Conservation (phyloP, 2,888 invertebrate genomes). For the Hemithea aestivaria region DNA sequence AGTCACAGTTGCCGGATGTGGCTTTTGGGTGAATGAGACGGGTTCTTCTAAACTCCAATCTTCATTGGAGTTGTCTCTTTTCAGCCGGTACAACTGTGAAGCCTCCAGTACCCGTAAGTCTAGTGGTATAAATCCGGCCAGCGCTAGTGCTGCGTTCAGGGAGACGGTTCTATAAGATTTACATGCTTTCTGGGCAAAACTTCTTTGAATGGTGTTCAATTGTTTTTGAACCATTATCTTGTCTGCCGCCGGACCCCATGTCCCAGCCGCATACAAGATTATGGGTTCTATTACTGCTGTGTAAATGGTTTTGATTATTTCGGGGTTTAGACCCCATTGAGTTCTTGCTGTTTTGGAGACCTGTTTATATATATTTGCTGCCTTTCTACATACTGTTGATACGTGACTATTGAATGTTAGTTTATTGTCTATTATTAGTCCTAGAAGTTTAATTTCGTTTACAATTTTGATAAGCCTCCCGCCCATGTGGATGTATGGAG, state of each 20-base stretch:
- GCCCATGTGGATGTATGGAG: neutral
- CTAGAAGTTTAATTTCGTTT: neutral
- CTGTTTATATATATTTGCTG: neutral
- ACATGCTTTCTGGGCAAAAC: neutral
- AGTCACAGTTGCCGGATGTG: too few species aligned
- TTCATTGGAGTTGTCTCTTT: too few species aligned
- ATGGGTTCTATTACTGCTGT: conserved; percentile 7
- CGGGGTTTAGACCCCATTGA: conserved; percentile 9
- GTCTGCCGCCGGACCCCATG: conserved; percentile 3
- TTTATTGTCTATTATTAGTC: neutral
- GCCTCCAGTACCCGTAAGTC: neutral
- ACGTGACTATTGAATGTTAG: neutral
- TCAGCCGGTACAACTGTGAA: neutral
- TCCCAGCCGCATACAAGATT: conserved; percentile 8
- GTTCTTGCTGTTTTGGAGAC: neutral
- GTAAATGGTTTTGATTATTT: conserved; percentile 10
- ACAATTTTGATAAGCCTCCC: neutral
- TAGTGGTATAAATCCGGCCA: too few species aligned
- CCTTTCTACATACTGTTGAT: neutral
- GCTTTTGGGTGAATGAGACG: too few species aligned
- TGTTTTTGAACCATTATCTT: neutral
- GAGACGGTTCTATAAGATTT: neutral
- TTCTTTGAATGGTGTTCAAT: neutral
- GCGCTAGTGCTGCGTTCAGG: neutral
- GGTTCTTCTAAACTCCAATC: too few species aligned